These are phyloP conservation scores for Tursiops truncatus DNA, from an alignment of 2,113 vertebrate species.

Conservation along the genomic window DNA sequence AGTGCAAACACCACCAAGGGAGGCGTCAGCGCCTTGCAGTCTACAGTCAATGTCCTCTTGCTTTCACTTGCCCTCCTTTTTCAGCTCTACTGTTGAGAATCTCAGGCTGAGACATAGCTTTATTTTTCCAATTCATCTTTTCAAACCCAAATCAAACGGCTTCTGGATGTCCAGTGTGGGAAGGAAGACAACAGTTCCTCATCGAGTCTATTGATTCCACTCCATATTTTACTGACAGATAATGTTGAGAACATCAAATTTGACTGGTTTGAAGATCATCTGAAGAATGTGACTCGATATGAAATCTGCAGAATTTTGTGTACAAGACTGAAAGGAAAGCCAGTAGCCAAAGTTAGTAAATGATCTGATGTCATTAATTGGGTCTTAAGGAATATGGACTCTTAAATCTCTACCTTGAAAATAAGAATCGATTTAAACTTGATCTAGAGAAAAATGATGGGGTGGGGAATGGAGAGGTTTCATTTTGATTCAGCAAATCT, in stretches of 20 bases:
- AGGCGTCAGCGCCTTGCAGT: background rate
- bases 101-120: background rate
- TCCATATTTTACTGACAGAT: background rate
- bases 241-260: background rate
- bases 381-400: background rate
- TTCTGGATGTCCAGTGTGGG: background rate
- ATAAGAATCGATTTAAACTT: background rate
- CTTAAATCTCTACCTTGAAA: background rate
- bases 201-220: too few relatives aligned
- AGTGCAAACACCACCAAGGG: background rate
- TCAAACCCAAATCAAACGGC: background rate
- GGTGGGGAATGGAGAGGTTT: conserved; percentile 4
- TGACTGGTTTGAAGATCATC: background rate
- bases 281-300: fast-evolving
- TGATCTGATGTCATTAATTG: background rate
- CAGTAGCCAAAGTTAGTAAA: background rate
- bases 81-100: conserved; percentile 9
- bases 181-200: background rate
- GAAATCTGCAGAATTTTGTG: background rate
- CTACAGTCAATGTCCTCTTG: background rate
- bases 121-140: background rate
- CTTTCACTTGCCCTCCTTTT: conserved; percentile 8
- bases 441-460: background rate
- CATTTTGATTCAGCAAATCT: background rate
- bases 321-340: background rate